Percentiles rank a stretch among this genome's conserved stretches.
phyloP scores from a whole-genome alignment of 2,113 vertebrate species.

The Chinchilla lanigera region DNA sequence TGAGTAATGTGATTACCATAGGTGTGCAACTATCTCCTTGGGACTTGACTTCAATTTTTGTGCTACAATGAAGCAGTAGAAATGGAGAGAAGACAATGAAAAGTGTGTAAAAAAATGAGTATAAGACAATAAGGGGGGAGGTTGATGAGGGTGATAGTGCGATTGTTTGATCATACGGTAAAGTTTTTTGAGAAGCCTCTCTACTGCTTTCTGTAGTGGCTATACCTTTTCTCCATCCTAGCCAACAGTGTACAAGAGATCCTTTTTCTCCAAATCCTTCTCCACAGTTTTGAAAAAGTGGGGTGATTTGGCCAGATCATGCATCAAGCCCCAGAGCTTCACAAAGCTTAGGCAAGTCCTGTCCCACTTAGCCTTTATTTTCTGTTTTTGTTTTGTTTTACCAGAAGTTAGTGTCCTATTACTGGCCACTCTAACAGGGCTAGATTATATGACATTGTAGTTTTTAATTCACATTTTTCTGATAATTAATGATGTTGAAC shows the following conservation, averaged over 20 bases:
- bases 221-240: not conserved
- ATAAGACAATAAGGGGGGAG: not conserved
- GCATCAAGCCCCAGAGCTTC: not conserved
- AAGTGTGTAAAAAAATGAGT: not conserved
- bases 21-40: not conserved
- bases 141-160: not conserved
- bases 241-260: not conserved
- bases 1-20: not conserved
- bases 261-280: not conserved
- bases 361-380: not conserved
- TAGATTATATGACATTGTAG: not conserved
- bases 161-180: not conserved
- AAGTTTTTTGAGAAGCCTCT: not conserved
- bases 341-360: not conserved
- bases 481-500: not conserved
- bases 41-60: constrained; percentile 14
- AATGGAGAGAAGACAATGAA: not conserved
- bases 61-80: not conserved
- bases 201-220: not conserved
- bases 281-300: not conserved
- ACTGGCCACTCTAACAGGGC: not conserved
- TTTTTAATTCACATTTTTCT: constrained; percentile 11
- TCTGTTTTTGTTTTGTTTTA: not conserved
- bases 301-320: not conserved
- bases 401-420: not conserved